Conservation (phyloP, 2,113 vertebrate genomes). For the Tachycineta bicolor region DNA sequence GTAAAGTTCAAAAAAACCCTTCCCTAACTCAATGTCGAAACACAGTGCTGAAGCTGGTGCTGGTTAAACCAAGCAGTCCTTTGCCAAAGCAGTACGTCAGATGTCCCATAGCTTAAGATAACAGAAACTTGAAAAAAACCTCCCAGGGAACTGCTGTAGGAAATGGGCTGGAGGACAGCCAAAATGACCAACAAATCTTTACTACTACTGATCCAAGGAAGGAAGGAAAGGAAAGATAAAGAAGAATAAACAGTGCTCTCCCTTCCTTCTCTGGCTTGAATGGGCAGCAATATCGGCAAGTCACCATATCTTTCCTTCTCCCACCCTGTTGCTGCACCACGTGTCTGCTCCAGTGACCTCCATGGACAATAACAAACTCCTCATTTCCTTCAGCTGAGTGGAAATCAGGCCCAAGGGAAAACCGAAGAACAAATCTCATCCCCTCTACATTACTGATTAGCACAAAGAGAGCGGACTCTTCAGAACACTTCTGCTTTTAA, state of each 20-base stretch:
- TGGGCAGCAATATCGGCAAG: neutral
- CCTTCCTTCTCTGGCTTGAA: neutral
- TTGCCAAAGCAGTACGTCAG: slow-evolving; percentile 10
- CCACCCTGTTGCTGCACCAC: neutral
- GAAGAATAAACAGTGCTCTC: slow-evolving; percentile 6
- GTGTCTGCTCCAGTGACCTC: neutral
- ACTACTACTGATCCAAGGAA: neutral
- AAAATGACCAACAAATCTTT: slow-evolving; percentile 9
- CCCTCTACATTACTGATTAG: neutral
- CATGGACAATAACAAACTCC: neutral
- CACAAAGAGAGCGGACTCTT: neutral
- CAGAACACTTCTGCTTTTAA: neutral
- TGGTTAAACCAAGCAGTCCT: neutral
- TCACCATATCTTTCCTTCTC: neutral
- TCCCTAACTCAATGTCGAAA: neutral
- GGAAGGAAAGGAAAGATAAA: slow-evolving; percentile 37
- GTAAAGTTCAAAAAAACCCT: neutral
- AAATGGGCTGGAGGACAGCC: slow-evolving; percentile 29
- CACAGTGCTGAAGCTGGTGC: neutral
- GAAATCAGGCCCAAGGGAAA: neutral
- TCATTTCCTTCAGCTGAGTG: neutral
- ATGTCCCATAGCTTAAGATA: slow-evolving; percentile 11
- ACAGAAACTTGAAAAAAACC: neutral
- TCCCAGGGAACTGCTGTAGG: neutral
- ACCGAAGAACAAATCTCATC: neutral